Percentiles rank a stretch among this genome's conserved stretches.
Evolutionary conservation across 2,888 invertebrate species (phyloP).

Genomic region (Gymnosoma rotundatum): DNA sequence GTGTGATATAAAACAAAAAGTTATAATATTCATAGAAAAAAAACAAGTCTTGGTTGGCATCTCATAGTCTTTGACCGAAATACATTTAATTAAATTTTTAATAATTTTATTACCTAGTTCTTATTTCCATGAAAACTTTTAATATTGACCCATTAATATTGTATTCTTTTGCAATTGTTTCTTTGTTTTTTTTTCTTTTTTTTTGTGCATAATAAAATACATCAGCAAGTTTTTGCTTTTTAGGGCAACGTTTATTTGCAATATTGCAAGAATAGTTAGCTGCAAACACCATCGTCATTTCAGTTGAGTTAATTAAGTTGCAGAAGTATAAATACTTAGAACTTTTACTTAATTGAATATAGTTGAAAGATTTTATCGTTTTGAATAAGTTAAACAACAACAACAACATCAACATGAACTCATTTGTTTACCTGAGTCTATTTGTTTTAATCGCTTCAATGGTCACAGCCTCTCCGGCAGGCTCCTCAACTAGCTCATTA

Average conservation of each 20-base stretch:
- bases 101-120: neutral
- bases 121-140: neutral
- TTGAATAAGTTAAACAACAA: neutral
- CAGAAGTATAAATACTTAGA: conserved; percentile 30
- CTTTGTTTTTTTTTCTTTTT: neutral
- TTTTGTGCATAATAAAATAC: neutral
- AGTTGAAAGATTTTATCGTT: neutral
- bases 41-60: too few species aligned
- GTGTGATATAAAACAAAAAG: too few species aligned
- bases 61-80: too few species aligned
- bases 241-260: conserved; percentile 12
- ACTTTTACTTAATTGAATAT: neutral
- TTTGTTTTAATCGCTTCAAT: neutral
- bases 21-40: too few species aligned
- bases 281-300: neutral
- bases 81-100: neutral
- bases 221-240: conserved; percentile 26
- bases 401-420: conserved; percentile 16
- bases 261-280: conserved; percentile 19
- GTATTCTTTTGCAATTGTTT: neutral
- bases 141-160: conserved; percentile 18
- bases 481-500: neutral
- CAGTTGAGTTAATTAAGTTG: neutral
- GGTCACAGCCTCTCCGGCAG: conserved; percentile 5
- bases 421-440: conserved; percentile 14